Percentiles rank a stretch among this genome's conserved stretches.
Conservation (phyloP, 2,888 invertebrate genomes). For the Hirudinaria manillensis region DNA sequence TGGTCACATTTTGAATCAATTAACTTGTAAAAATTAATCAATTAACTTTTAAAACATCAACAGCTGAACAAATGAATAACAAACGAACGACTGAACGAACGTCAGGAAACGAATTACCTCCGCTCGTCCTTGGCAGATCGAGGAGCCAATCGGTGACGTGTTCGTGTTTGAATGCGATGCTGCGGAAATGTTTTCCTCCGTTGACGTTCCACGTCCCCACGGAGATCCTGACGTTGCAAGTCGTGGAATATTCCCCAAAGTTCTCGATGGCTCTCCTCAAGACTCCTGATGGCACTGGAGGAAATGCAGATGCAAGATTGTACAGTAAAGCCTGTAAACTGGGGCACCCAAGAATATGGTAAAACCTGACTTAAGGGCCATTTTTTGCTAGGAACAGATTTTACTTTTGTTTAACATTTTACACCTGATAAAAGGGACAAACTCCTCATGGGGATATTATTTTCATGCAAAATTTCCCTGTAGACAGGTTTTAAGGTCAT, state of each 20-base stretch:
- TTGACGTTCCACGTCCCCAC: constrained; percentile 98
- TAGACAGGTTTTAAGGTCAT: too few species aligned
- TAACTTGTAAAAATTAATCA: too few species aligned
- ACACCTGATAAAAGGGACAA: too few species aligned
- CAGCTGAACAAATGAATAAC: background rate
- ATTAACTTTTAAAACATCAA: background rate
- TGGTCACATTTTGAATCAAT: too few species aligned
- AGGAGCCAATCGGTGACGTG: constrained; percentile 62
- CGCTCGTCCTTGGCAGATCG: constrained; percentile 63
- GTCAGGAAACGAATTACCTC: constrained; percentile 39
- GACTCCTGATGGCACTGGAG: constrained; percentile 35
- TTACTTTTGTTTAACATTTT: too few species aligned
- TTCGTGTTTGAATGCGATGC: constrained; percentile 76
- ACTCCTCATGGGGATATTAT: too few species aligned
- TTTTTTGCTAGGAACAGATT: too few species aligned
- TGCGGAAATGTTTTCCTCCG: constrained; percentile 95
- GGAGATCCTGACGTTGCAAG: constrained; percentile 64
- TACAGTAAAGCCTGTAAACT: background rate
- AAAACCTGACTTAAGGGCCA: too few species aligned
- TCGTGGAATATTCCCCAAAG: constrained; percentile 47
- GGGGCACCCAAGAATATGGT: background rate
- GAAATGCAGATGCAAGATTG: background rate
- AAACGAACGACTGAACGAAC: background rate
- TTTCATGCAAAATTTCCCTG: too few species aligned
- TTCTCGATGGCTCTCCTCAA: constrained; percentile 31